Base-by-base conservation (phyloP, 2,113 vertebrate species). In the Eclectus roratus region DNA sequence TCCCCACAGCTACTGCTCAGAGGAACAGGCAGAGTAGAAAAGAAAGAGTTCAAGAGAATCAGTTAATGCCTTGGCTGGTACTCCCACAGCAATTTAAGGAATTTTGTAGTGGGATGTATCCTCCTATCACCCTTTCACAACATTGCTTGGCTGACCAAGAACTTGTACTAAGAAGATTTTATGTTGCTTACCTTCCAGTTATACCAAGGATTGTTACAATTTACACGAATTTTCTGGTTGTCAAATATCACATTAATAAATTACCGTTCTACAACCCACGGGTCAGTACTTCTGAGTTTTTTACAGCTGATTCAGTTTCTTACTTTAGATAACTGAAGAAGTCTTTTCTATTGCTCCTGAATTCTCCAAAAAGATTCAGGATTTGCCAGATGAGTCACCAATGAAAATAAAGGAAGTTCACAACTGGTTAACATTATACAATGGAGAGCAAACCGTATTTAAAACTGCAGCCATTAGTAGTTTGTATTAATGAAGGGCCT, bases 21-120 rank as follows among this genome's bases (percentile, higher is more conserved):
- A 94, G 58, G 52, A 91, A 71, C 49, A 79, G 53, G n/a, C 58
- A 73, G 78, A 80, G 46, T 58, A 86, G 71, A 37, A 91, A 87
- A 91, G 64, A 79, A 55, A 58, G n/a, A 80, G 18, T 78, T 95
- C 86, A 92, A 82, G 50, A 49, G 21, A 92, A 69, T 82, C 56
- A 43, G 53, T 76, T 68, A 82, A 53, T 80, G 64, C 23, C 49
- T 91, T 81, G 41, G 55, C 71, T 73, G 50, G 43, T 91, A 89
- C 88, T 95, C 80, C 88, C 65, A 88, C 65, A 78, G 80, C 88
- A 93, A 89, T 91, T 4, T 76, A 88, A 91, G 69, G 77, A 89
- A 95, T 97, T 94, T 91, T 94, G 49, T 63, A 80, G 94, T 95
- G 58, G 96, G 92, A 86, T 69, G 88, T 66, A 72, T 70, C 83